These are phyloP conservation scores for Euura lappo DNA, from an alignment of 1,140 invertebrate species.

Conservation along the genomic window DNA sequence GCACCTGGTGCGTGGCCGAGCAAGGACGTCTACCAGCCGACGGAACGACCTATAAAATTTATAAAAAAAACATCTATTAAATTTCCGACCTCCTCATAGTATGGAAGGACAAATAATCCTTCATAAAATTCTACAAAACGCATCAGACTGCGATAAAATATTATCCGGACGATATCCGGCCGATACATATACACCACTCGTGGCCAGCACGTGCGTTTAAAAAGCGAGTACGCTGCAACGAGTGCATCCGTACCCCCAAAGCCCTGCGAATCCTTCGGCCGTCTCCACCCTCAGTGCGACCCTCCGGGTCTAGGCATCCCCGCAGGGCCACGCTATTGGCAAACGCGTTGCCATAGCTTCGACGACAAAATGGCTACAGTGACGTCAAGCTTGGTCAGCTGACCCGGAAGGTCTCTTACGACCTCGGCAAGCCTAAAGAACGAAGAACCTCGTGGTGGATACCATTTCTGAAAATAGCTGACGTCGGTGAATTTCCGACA, in stretches of 20 bases:
- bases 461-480: too few species aligned
- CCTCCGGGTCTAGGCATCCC: constrained; percentile 34
- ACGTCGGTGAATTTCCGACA: too few species aligned
- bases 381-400: constrained; percentile 8
- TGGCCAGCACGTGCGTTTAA: neutral
- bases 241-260: neutral
- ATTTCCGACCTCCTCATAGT: too few species aligned
- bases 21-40: neutral
- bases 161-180: too few species aligned
- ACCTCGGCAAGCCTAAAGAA: neutral
- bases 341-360: constrained; percentile 46
- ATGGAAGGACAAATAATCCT: too few species aligned
- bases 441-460: too few species aligned
- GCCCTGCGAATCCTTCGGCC: neutral
- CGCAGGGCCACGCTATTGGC: constrained; percentile 41
- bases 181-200: too few species aligned
- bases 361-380: constrained; percentile 39
- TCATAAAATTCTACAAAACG: too few species aligned
- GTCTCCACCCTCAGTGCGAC: neutral
- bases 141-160: too few species aligned
- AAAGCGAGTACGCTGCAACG: neutral
- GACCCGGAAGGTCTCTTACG: neutral
- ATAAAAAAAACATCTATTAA: too few species aligned
- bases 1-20: neutral
- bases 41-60: too few species aligned